Evolutionary conservation across 2,797 vertebrate genomes (phyloP).

Genomic region (Pampus argenteus): DNA sequence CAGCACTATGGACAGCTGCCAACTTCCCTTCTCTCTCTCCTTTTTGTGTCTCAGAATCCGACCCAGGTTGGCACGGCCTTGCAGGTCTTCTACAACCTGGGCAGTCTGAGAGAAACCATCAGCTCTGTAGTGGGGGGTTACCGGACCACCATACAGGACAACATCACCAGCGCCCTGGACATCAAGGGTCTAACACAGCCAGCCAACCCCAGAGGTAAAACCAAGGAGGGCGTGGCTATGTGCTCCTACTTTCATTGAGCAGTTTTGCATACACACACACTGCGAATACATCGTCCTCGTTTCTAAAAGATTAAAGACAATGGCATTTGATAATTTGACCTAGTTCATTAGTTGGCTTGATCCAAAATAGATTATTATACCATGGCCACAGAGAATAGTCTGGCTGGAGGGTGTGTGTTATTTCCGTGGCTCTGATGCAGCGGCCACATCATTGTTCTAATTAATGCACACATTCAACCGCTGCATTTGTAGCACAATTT

Average conservation of each 20-base stretch:
- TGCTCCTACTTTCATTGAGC: neutral
- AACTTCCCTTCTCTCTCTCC: neutral
- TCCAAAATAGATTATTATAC: constrained; percentile 53
- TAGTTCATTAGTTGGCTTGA: constrained; percentile 37
- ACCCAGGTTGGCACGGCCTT: constrained; percentile 97
- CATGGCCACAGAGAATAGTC: constrained; percentile 49
- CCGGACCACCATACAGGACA: constrained; percentile 88
- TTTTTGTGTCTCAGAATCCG: constrained; percentile 87
- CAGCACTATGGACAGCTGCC: neutral
- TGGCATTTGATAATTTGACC: constrained; percentile 24
- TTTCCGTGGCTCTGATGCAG: constrained; percentile 9
- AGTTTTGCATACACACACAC: neutral
- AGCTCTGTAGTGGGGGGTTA: constrained; percentile 90
- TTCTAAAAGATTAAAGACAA: constrained; percentile 27
- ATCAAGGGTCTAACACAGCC: constrained; percentile 94
- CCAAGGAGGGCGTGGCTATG: neutral
- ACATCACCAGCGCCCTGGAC: constrained; percentile 90
- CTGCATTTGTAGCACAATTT: neutral
- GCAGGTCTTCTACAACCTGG: constrained; percentile 97
- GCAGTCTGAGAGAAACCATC: constrained; percentile 91
- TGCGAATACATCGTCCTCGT: constrained; percentile 17
- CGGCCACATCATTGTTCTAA: constrained; percentile 16
- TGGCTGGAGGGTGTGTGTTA: constrained; percentile 10
- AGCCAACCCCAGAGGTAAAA: constrained; percentile 86
- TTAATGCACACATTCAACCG: constrained; percentile 6